phyloP scores from a whole-genome alignment of 1,140 invertebrate genomes.

The Sesamia nonagrioides region DNA sequence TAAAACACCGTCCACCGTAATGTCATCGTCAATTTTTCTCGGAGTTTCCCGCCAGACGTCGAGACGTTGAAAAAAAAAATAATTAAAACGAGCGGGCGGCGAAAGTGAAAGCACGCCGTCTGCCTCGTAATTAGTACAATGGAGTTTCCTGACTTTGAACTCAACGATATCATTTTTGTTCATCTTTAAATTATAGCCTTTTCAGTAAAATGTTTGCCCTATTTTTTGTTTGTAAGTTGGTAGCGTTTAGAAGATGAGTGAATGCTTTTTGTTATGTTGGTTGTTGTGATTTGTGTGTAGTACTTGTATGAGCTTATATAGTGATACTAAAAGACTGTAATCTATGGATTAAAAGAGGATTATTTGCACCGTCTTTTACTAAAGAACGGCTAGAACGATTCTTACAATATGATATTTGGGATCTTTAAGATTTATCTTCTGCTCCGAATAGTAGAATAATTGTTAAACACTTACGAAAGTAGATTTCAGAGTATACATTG shows the following conservation, averaged over 20 bases:
- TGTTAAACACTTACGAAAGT: too few species aligned
- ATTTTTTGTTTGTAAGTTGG: constrained; percentile 40
- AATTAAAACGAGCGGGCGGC: constrained; percentile 83
- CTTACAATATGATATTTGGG: too few species aligned
- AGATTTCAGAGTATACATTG: too few species aligned
- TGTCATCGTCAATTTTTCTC: constrained; percentile 74
- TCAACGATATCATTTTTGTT: constrained; percentile 69
- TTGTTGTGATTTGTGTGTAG: not conserved
- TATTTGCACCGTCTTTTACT: too few species aligned
- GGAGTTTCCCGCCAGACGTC: constrained; percentile 81
- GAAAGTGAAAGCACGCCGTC: constrained; percentile 86
- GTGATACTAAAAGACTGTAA: too few species aligned
- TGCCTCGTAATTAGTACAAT: constrained; percentile 87
- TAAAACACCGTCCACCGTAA: constrained; percentile 55
- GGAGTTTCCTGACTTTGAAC: constrained; percentile 86
- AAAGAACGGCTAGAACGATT: too few species aligned
- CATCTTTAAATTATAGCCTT: constrained; percentile 56
- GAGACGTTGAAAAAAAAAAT: constrained; percentile 86
- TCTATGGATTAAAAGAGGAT: too few species aligned
- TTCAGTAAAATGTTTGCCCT: constrained; percentile 43
- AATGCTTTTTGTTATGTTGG: not conserved
- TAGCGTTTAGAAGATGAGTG: constrained; percentile 1
- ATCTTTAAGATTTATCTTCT: too few species aligned
- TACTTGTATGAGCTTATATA: not conserved
- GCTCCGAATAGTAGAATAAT: too few species aligned